A percentile compares a stretch with the other conserved stretches of the same genome.
These are phyloP conservation scores for Molossus alvarezi DNA, from an alignment of 2,797 vertebrate species.

Conservation along the genomic window DNA sequence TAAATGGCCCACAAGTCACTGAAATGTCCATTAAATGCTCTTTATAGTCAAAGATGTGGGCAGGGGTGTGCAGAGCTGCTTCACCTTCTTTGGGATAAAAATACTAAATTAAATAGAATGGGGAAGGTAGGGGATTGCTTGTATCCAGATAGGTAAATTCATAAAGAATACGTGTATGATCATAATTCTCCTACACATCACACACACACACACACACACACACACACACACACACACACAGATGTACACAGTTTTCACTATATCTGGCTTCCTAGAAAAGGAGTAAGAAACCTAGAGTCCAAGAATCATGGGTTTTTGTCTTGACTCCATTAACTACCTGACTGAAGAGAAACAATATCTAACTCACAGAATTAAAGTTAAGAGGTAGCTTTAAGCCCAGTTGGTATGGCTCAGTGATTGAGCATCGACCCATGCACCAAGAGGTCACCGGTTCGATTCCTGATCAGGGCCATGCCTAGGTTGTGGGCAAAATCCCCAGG, in stretches of 20 bases:
- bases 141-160: slow-evolving; percentile 49
- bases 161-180: neutral
- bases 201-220: neutral
- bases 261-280: slow-evolving; percentile 24
- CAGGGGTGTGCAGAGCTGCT: neutral
- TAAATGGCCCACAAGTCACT: slow-evolving; percentile 28
- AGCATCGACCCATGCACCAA: no score
- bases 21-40: neutral
- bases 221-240: neutral
- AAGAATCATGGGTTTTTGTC: slow-evolving; percentile 22
- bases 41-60: neutral
- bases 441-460: no score
- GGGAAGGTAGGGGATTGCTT: neutral
- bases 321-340: slow-evolving; percentile 20
- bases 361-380: neutral
- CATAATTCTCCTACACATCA: neutral
- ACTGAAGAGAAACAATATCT: neutral
- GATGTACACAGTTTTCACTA: neutral
- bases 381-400: neutral
- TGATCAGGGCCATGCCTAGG: no score
- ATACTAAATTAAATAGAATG: slow-evolving; percentile 24
- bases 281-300: slow-evolving; percentile 7
- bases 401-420: no score
- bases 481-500: no score
- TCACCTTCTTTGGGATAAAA: slow-evolving; percentile 53